phyloP scores from a whole-genome alignment of 1,140 invertebrate genomes.

The Orchesella cincta region DNA sequence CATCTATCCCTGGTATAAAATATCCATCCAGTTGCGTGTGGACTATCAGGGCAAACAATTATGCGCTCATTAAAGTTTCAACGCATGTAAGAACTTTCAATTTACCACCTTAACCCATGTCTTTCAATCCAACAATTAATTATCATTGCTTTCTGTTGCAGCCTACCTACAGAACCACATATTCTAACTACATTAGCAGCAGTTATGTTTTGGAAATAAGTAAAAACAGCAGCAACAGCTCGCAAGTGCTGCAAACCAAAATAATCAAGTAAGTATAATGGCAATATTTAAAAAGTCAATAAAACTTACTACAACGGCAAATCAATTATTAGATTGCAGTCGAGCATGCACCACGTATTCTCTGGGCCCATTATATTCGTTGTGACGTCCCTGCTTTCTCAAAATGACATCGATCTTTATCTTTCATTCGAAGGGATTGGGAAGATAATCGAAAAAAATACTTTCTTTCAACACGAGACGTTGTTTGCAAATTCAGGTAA shows the following conservation, averaged over 20 bases:
- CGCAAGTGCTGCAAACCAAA: neutral
- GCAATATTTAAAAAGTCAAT: too few relatives aligned
- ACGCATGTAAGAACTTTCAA: neutral
- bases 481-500: neutral
- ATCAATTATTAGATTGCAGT: too few relatives aligned
- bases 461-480: neutral
- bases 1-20: neutral
- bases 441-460: neutral
- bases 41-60: conserved; percentile 2
- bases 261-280: neutral
- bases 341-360: conserved; percentile 7
- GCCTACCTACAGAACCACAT: neutral
- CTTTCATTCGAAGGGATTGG: neutral
- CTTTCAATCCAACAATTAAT: neutral
- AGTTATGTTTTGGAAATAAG: neutral
- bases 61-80: neutral
- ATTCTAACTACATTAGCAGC: neutral
- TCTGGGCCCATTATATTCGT: neutral
- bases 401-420: neutral
- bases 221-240: neutral
- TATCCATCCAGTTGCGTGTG: neutral
- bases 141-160: neutral
- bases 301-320: too few relatives aligned
- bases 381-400: neutral
- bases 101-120: too few relatives aligned